Evolutionary conservation across 1,140 invertebrate genomes (phyloP).

Genomic region (Pachyrhynchus sulphureomaculatus): DNA sequence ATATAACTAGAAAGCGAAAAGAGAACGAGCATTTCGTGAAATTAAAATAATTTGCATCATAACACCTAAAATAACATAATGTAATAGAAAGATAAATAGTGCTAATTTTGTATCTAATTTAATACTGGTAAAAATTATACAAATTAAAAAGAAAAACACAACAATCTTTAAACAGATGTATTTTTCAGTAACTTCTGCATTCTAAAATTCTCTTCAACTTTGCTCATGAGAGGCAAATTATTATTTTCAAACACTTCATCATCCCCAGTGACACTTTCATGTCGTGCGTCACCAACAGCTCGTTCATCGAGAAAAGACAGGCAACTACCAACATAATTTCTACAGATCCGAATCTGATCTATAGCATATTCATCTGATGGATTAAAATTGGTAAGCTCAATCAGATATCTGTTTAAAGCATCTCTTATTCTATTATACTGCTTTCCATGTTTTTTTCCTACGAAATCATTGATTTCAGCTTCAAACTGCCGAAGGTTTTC

Average conservation of each 20-base stretch:
- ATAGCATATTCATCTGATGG: conserved; percentile 23
- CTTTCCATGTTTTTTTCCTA: conserved; percentile 32
- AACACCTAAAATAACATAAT: too few relatives aligned
- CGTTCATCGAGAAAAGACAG: conserved; percentile 38
- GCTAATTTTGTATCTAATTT: too few relatives aligned
- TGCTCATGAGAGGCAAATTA: conserved; percentile 13
- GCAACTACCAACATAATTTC: conserved; percentile 38
- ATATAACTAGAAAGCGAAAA: too few relatives aligned
- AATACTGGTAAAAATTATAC: too few relatives aligned
- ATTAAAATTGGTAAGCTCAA: conserved; percentile 7
- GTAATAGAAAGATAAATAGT: too few relatives aligned
- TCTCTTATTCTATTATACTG: conserved; percentile 29
- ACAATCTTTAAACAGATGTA: conserved; percentile 26
- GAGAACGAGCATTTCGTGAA: too few relatives aligned
- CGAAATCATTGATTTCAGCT: conserved; percentile 36
- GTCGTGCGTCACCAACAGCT: conserved; percentile 6
- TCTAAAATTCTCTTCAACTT: conserved; percentile 15
- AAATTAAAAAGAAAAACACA: too few relatives aligned
- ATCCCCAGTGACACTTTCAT: conserved; percentile 11
- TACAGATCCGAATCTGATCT: conserved; percentile 32
- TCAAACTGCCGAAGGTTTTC: conserved; percentile 33
- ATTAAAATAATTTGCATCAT: too few relatives aligned
- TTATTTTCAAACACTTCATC: conserved; percentile 35
- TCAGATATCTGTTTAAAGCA: conserved; percentile 8
- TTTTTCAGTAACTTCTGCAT: conserved; percentile 26